These are phyloP conservation scores for Platygyra sinensis DNA, from an alignment of 64 coral and sea anemone species.

Conservation along the genomic window DNA sequence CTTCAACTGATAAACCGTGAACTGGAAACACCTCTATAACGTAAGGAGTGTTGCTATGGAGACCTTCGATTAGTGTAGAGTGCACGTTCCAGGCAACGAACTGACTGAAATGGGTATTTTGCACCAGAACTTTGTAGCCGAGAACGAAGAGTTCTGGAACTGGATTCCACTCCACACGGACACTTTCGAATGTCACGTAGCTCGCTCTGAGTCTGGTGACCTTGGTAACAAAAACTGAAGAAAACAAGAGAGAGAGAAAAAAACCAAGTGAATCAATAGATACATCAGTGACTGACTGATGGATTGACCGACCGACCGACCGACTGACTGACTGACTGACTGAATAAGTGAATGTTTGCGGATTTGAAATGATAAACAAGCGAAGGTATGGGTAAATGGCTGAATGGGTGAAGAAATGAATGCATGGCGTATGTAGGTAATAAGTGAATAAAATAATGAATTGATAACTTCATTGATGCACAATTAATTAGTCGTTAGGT, in stretches of 20 bases:
- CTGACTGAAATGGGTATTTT: neutral
- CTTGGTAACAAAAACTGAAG: neutral
- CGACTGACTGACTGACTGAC: neutral
- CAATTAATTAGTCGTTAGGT: too few species aligned
- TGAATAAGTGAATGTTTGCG: too few species aligned
- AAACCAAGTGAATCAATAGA: neutral
- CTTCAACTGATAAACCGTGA: conserved; percentile 2
- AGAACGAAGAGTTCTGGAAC: conserved; percentile 7
- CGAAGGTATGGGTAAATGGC: too few species aligned
- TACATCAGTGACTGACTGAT: neutral
- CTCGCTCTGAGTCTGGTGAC: neutral
- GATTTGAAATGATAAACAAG: too few species aligned
- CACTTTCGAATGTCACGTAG: neutral
- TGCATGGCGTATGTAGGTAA: too few species aligned
- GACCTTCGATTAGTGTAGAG: neutral
- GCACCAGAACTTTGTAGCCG: neutral
- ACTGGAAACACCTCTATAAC: conserved; percentile 6
- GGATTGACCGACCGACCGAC: neutral
- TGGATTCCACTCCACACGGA: conserved; percentile 15
- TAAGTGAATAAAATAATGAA: too few species aligned
- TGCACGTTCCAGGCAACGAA: neutral
- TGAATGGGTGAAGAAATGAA: too few species aligned
- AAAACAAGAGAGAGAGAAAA: neutral
- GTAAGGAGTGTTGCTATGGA: conserved; percentile 12
- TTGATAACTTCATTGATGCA: too few species aligned